Evolutionary conservation across 2,888 invertebrate genomes (phyloP), one percentile per base, ranked within the genome.

Genomic region (Priapulus caudatus): DNA sequence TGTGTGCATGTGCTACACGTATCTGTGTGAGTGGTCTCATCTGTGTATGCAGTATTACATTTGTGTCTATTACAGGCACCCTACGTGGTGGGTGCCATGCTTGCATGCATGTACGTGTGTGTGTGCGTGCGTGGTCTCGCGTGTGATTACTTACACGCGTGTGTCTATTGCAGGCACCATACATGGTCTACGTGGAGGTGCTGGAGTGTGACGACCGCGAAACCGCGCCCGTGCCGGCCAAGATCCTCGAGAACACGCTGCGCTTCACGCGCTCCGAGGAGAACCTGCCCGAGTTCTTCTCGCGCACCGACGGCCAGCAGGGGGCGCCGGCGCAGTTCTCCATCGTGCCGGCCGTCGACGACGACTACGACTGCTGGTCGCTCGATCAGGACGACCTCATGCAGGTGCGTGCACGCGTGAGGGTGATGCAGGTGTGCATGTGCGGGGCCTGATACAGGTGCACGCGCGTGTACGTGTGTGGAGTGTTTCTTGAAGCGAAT

Each of bases 131-230:
- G 67, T 43, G 43, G n/a, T n/a, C n/a, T n/a, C n/a, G n/a, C n/a
- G n/a, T n/a, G n/a, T n/a, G n/a, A n/a, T n/a, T n/a, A n/a, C n/a
- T n/a, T n/a, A n/a, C n/a, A n/a, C n/a, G n/a, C n/a, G n/a, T 51
- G 24, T 10, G 5, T 10, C 10, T 33, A n/a, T 56, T 58, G 10
- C 61, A 84, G 83, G 93, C 97, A 48, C 98, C 98, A 0, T 98
- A 92, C 74, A 87, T 98, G 67, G 85, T 98, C 69, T 98, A 97
- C 74, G 87, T 97, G 53, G 98, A 98, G 75, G 92, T 93, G 4
- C 76, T 92, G 15, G 91, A 92, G 73, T 84, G 88, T 49, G 81
- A 84, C 53, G 84, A 87, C 68, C 77, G 85, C 44, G 81, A 84
- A 64, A 81, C 86, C 1, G 85, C 87, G 51, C 84, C 89, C 1